Base-by-base conservation (phyloP, 1,140 invertebrate species). In the Linepithema humile region DNA sequence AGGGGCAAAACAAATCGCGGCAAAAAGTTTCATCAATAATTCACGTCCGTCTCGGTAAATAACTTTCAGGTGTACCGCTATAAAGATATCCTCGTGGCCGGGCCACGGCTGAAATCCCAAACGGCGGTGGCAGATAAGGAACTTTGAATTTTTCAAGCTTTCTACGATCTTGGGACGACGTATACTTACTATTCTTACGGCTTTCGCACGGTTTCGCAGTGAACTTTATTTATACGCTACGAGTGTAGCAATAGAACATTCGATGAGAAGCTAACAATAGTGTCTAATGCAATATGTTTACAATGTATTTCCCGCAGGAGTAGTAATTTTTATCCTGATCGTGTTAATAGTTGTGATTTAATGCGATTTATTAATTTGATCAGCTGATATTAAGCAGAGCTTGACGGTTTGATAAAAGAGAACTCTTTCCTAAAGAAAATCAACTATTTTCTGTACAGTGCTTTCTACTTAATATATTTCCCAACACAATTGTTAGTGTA, bases 1-100 rank as follows among this genome's bases (percentile, higher is more conserved):
- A 26, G 69, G 59, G 29, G 48, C 72, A 80, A 57, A 80, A 80
- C 64, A 69, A 69, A 80, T 80, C 64, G 75, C 50, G n/a, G 67
- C 62, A 80, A 80, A 69, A 80, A 70, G 75, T 80, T 80, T 80
- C 64, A 80, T 80, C 75, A 48, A 80, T 80, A 80, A 80, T 80
- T 80, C 64, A 80, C 35, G 48, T 80, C 50, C 35, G 75, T 70
- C 48, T 40, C 26, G 75, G 75, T 80, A 80, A 80, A 80, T 80
- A 80, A 80, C 64, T 80, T 70, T 55, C 35, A 70, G 75, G 48
- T 70, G 26, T 80, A 70, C 75, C 48, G 26, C 64, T n/a, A 70
- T 80, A 69, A 80, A 80, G 64, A 80, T 70, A 70, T 69, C 35
- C 50, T n/a, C 35, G 38, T 26, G 48, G 35, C 23, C 45, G 48